Percentiles rank a stretch among this genome's conserved stretches.
Evolutionary conservation across 2,113 vertebrate genomes (phyloP).

Genomic region (Daboia siamensis): DNA sequence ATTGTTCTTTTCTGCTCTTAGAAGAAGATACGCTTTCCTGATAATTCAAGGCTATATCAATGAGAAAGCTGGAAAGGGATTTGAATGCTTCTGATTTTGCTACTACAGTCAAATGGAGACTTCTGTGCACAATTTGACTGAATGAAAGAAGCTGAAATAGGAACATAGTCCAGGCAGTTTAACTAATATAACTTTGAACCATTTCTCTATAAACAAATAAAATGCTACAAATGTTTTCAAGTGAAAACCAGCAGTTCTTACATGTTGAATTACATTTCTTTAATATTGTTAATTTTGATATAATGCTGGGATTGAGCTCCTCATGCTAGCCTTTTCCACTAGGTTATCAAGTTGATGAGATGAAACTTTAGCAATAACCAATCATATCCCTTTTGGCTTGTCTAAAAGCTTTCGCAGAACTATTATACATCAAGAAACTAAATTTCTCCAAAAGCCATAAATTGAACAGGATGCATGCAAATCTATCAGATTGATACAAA

Average conservation of each 20-base stretch:
- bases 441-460: not conserved
- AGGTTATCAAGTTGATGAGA: slow-evolving; percentile 22
- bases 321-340: not conserved
- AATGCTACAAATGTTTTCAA: not conserved
- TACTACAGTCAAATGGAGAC: not conserved
- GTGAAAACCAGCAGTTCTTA: not conserved
- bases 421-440: not conserved
- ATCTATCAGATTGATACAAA: not conserved
- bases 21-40: not conserved
- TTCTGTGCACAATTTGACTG: not conserved
- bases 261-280: slow-evolving; percentile 11
- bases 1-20: not conserved
- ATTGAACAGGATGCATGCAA: not conserved
- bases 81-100: not conserved
- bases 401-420: slow-evolving; percentile 10
- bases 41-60: not conserved
- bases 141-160: not conserved
- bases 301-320: not conserved
- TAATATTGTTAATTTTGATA: not conserved
- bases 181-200: not conserved
- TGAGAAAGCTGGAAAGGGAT: not conserved
- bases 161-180: not conserved
- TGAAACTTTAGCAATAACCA: not conserved
- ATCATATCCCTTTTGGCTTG: slow-evolving; percentile 17
- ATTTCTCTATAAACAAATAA: slow-evolving; percentile 2